Evolutionary conservation across 2,797 vertebrate genomes (phyloP).

Genomic region (Megaceryle alcyon): DNA sequence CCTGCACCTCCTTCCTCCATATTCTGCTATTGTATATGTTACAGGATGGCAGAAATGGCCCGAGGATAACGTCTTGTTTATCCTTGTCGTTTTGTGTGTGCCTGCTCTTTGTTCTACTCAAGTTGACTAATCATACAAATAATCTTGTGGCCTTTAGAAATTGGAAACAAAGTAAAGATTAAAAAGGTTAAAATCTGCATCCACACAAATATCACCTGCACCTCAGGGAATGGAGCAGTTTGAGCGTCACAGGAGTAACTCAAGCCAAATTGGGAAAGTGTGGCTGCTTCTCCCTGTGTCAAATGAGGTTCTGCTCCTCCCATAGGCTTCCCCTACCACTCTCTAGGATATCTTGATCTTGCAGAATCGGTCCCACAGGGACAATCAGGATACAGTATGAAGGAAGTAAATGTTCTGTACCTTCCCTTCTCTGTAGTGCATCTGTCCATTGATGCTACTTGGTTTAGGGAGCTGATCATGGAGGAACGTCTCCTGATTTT

Average conservation of each 20-base stretch:
- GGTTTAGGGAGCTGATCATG: neutral
- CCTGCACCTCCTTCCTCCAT: neutral
- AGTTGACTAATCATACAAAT: conserved; percentile 54
- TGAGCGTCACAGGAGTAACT: neutral
- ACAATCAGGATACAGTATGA: neutral
- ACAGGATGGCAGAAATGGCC: neutral
- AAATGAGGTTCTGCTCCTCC: neutral
- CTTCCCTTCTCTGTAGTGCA: neutral
- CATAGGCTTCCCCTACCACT: neutral
- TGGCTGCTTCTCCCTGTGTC: neutral
- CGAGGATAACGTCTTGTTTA: neutral
- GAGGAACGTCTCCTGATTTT: neutral
- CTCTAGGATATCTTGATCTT: neutral
- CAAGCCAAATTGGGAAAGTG: neutral
- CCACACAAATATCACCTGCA: conserved; percentile 47
- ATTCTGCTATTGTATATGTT: neutral
- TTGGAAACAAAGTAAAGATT: conserved; percentile 64
- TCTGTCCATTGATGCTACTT: neutral
- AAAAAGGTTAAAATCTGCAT: conserved; percentile 75
- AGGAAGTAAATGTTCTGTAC: neutral
- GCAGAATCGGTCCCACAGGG: neutral
- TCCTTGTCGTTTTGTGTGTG: neutral
- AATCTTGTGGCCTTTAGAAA: conserved; percentile 69
- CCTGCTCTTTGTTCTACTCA: conserved; percentile 43
- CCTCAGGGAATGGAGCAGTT: conserved; percentile 26